Base-by-base conservation (phyloP, 1,140 invertebrate species). In the Tachypleus tridentatus region DNA sequence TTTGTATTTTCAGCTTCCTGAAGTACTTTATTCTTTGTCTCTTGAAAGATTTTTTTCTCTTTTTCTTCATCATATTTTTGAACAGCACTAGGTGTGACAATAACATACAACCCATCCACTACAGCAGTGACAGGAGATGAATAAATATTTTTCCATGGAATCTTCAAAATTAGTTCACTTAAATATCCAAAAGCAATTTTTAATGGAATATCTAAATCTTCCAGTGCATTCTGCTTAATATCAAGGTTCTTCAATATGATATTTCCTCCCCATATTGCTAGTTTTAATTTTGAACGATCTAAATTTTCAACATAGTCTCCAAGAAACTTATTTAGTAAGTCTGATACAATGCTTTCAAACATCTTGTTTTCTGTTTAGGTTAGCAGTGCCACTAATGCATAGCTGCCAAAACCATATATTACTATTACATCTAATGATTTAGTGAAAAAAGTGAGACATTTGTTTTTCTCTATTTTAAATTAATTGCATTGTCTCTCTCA, bases 261-360 rank as follows among this genome's bases (percentile, higher is more conserved):
- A 85, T 98, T 92, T 69, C 96, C 96, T 98, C 93, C 93, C 92
- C 93, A 98, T 73, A 97, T 90, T 73, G 93, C 93, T 67, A 98
- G 81, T 79, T 95, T 96, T 56, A 98, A 78, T 76, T 98, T 93
- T 58, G 87, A 89, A 69, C 83, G 84, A 76, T 97, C 92, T 74
- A 98, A 85, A 83, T 98, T 97, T 78, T 97, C 89, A 29, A 98
- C 90, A 79, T 95, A 98, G 75, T 93, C 87, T 57, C 94, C 93
- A 4, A 98, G 80, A 77, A 93, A 89, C 75, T 89, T 86, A 78
- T 98, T 98, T 58, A 98, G 80, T 48, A 98, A 80, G 78, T 96
- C 91, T 8, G 86, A 85, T 47, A 97, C 86, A 61, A 98, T 80
- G 29, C 87, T 87, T 82, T 98, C 94, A 76, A 98, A 97, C 70